Percentiles rank a stretch among this genome's conserved stretches.
phyloP scores from a whole-genome alignment of 64 coral and sea anemone genomes.

The Porites australiensis region DNA sequence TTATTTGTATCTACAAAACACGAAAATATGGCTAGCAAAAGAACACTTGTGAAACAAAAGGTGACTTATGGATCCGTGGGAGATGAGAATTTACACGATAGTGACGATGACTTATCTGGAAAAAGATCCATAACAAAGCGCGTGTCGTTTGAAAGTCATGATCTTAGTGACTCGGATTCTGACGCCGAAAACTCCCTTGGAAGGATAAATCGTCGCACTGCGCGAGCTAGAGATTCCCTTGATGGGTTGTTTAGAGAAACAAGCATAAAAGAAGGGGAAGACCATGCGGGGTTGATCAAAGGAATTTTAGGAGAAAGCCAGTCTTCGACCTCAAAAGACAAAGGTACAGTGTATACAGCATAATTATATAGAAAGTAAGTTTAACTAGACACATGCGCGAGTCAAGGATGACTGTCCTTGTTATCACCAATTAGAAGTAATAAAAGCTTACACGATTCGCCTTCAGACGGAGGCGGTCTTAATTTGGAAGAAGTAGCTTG shows the following conservation, averaged over 20 bases:
- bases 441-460: too few species aligned
- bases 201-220: slow-evolving; percentile 52
- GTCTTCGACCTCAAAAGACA: neutral
- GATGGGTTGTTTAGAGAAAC: slow-evolving; percentile 34
- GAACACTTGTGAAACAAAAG: slow-evolving; percentile 63
- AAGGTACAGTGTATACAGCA: neutral
- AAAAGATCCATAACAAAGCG: slow-evolving; percentile 44
- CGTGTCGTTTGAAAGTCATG: slow-evolving; percentile 41
- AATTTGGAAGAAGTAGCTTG: too few species aligned
- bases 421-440: too few species aligned
- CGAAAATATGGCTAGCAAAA: slow-evolving; percentile 24
- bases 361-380: neutral
- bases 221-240: neutral
- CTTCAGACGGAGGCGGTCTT: too few species aligned
- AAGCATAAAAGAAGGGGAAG: neutral
- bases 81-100: slow-evolving; percentile 13
- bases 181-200: slow-evolving; percentile 62
- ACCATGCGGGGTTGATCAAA: neutral
- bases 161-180: slow-evolving; percentile 47
- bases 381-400: neutral
- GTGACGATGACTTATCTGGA: neutral
- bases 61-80: slow-evolving; percentile 5
- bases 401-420: too few species aligned
- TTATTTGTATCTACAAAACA: neutral
- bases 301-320: neutral